These are phyloP conservation scores for Panulirus ornatus DNA, from an alignment of 1,140 invertebrate genomes.

Conservation along the genomic window DNA sequence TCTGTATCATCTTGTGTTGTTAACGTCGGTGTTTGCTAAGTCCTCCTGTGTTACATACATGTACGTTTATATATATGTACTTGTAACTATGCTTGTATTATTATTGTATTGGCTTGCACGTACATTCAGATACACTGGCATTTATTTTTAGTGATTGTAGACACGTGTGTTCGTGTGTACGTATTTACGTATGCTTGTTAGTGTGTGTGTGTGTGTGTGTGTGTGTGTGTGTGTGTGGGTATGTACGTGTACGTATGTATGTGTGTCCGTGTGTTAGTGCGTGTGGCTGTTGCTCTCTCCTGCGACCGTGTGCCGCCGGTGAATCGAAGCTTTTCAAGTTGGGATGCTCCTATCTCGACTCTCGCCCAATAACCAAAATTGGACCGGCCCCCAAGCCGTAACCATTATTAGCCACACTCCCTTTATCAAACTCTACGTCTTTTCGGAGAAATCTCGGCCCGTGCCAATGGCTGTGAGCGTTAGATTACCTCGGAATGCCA, in stretches of 20 bases:
- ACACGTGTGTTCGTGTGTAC: no score
- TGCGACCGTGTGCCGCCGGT: constrained; percentile 32
- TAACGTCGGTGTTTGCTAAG: not conserved
- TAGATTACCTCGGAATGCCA: not conserved
- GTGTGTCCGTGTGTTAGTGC: constrained; percentile 1
- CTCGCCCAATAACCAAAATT: constrained; percentile 36
- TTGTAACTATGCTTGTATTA: not conserved
- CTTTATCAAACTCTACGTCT: not conserved
- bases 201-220: constrained; percentile 12
- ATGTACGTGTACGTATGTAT: not conserved
- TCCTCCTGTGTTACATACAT: not conserved
- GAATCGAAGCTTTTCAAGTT: constrained; percentile 63
- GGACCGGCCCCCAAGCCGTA: not conserved
- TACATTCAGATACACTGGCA: not conserved
- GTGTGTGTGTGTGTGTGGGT: constrained; percentile 7
- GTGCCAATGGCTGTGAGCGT: not conserved
- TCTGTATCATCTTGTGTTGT: not conserved
- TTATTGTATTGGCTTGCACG: not conserved
- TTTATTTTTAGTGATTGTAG: not conserved
- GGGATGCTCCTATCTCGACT: constrained; percentile 54
- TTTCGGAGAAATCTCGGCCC: not conserved
- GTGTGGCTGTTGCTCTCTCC: constrained; percentile 6
- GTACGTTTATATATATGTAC: constrained; percentile 27
- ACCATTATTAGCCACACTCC: not conserved
- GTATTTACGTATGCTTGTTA: not conserved